phyloP scores from a whole-genome alignment of 2,113 vertebrate genomes.

The Fulica atra region DNA sequence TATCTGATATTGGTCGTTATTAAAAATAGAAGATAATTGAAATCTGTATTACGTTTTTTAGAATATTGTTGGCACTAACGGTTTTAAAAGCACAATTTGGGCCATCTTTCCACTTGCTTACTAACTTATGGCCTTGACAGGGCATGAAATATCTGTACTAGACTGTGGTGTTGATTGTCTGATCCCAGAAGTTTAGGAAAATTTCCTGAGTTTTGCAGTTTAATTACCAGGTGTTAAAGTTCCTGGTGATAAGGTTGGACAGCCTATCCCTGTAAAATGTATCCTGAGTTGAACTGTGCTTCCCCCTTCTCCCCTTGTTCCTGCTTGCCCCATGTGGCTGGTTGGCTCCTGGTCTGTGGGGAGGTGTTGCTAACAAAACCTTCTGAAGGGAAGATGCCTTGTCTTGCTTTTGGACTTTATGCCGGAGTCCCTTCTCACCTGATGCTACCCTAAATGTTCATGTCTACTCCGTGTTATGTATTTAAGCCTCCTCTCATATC shows the following conservation, averaged over 20 bases:
- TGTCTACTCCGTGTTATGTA: not conserved
- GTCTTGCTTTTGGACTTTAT: not conserved
- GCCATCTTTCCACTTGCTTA: not conserved
- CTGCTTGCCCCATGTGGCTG: fast-evolving
- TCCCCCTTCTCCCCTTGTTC: not conserved
- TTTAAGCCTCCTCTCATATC: not conserved
- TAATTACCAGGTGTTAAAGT: not conserved
- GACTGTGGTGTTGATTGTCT: not conserved
- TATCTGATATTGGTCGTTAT: not conserved
- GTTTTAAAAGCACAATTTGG: not conserved
- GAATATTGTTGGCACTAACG: not conserved
- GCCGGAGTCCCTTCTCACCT: not conserved
- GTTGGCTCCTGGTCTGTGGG: not conserved
- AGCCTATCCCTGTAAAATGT: not conserved
- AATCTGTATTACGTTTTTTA: not conserved
- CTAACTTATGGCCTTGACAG: not conserved
- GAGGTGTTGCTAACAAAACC: not conserved
- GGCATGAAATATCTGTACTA: not conserved
- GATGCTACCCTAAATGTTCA: not conserved
- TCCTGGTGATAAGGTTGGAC: fast-evolving
- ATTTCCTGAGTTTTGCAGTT: not conserved
- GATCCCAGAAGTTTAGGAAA: not conserved
- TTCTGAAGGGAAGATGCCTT: not conserved
- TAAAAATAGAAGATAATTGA: not conserved
- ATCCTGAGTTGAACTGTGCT: not conserved